Evolutionary conservation across 2,888 invertebrate species (phyloP).

Genomic region (Cinara cedri): DNA sequence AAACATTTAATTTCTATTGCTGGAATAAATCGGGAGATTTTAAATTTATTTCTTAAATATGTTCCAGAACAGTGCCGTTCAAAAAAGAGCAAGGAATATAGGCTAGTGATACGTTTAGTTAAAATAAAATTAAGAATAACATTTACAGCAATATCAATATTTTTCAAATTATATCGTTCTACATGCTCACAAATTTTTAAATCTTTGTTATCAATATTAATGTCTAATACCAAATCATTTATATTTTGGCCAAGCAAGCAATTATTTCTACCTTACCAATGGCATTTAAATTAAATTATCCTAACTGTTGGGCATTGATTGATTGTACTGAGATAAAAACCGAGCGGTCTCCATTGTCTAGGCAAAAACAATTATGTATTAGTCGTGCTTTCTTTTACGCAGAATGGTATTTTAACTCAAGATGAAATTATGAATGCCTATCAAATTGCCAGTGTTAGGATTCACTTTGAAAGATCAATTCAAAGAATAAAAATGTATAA

Average conservation of each 20-base stretch:
- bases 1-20: constrained; percentile 5
- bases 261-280: constrained; percentile 7
- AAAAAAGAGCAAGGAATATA: constrained; percentile 4
- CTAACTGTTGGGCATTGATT: neutral
- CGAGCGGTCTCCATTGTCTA: neutral
- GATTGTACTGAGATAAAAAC: constrained; percentile 11
- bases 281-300: constrained; percentile 11
- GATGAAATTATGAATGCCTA: constrained; percentile 13
- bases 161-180: neutral
- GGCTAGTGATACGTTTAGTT: neutral
- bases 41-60: neutral
- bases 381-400: neutral
- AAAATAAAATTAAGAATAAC: constrained; percentile 3
- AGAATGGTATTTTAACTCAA: neutral
- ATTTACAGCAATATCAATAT: constrained; percentile 3
- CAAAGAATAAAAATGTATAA: constrained; percentile 17
- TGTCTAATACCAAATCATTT: constrained; percentile 2
- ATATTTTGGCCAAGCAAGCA: constrained; percentile 1
- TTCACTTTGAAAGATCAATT: constrained; percentile 3
- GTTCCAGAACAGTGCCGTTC: constrained; percentile 3
- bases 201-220: constrained; percentile 5
- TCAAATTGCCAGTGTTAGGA: neutral
- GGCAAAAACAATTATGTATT: neutral
- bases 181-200: too few relatives aligned
- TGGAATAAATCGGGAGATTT: constrained; percentile 7